Evolutionary conservation across 1,140 invertebrate genomes (phyloP).

Genomic region (Antheraea pernyi): DNA sequence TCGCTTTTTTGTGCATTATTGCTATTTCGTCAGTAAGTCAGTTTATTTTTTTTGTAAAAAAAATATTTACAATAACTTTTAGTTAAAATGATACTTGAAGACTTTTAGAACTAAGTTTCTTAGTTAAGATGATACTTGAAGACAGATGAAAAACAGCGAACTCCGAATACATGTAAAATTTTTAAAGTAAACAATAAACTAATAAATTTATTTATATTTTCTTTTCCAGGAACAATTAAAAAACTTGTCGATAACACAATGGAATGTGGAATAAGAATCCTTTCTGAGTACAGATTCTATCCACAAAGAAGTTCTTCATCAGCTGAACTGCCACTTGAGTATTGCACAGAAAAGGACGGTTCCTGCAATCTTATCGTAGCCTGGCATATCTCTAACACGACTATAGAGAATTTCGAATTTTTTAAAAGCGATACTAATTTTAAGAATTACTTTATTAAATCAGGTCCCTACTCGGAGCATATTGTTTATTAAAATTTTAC

Average conservation of each 20-base stretch:
- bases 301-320: slow-evolving; percentile 33
- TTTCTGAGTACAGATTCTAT: slow-evolving; percentile 64
- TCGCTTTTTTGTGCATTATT: no score
- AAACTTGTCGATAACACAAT: slow-evolving; percentile 46
- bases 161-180: no score
- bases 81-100: no score
- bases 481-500: slow-evolving; percentile 19
- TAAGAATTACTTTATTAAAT: slow-evolving; percentile 58
- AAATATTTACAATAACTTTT: no score
- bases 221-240: slow-evolving; percentile 43
- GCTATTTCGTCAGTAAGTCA: no score
- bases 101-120: no score
- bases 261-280: slow-evolving; percentile 51
- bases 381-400: slow-evolving; percentile 62
- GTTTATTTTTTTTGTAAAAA: no score
- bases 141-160: no score
- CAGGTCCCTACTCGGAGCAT: slow-evolving; percentile 23
- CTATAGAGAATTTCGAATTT: slow-evolving; percentile 63
- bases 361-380: slow-evolving; percentile 55
- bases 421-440: slow-evolving; percentile 51
- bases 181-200: no score
- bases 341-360: slow-evolving; percentile 50
- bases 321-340: slow-evolving; percentile 45
- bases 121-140: no score
- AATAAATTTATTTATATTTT: background rate